Evolutionary conservation across 1,140 invertebrate species (phyloP).

Genomic region (Pomacea maculata): DNA sequence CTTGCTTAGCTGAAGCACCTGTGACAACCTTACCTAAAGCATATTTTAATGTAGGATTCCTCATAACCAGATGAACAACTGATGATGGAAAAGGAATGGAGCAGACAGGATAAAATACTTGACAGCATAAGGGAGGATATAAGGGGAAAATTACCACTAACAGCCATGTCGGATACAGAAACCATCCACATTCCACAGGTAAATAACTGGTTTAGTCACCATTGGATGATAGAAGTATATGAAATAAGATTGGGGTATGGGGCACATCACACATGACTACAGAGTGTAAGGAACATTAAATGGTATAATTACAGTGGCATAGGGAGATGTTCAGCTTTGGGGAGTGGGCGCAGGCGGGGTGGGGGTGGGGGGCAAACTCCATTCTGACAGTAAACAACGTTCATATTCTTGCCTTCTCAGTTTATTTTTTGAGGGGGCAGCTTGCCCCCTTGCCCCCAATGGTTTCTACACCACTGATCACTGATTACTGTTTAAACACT

Average conservation of each 20-base stretch:
- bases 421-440: no score
- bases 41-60: neutral
- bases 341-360: no score
- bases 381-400: no score
- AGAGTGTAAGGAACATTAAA: neutral
- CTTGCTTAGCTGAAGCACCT: neutral
- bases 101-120: conserved; percentile 46
- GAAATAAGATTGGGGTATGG: neutral
- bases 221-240: neutral
- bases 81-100: conserved; percentile 1
- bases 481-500: no score
- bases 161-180: conserved; percentile 71
- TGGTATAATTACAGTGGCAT: neutral
- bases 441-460: no score
- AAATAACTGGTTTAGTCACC: conserved; percentile 63
- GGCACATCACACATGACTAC: neutral
- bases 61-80: neutral
- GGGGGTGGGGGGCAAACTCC: no score
- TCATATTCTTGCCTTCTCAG: no score
- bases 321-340: neutral
- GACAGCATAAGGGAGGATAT: conserved; percentile 64
- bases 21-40: neutral
- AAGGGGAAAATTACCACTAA: conserved; percentile 69
- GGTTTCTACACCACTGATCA: no score
- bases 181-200: conserved; percentile 67